Conservation (phyloP, 2,797 vertebrate species). For the Myripristis murdjan region DNA sequence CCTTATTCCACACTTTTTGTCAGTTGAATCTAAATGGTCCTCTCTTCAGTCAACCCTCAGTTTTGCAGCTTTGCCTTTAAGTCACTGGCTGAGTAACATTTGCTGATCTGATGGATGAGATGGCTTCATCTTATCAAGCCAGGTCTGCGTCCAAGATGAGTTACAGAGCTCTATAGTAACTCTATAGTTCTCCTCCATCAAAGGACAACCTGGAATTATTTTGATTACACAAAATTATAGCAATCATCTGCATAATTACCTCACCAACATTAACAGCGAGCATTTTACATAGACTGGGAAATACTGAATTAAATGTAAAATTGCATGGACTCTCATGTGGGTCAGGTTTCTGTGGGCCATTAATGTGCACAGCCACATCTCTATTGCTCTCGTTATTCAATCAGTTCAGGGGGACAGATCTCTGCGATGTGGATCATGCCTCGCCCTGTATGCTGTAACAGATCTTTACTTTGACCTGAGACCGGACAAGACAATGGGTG, state of each 20-base stretch:
- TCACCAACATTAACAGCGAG: constrained; percentile 14
- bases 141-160: too few relatives aligned
- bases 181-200: constrained; percentile 27
- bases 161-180: neutral
- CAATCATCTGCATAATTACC: constrained; percentile 27
- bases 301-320: constrained; percentile 3
- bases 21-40: too few relatives aligned
- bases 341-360: constrained; percentile 5
- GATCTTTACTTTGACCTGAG: constrained; percentile 4
- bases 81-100: too few relatives aligned
- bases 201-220: constrained; percentile 24
- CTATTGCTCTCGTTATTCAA: constrained; percentile 3
- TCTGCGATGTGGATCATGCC: neutral
- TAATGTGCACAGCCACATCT: neutral
- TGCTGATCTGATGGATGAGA: neutral
- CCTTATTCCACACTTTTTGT: too few relatives aligned
- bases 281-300: neutral
- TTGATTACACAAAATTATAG: constrained; percentile 46
- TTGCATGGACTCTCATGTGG: neutral
- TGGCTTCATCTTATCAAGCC: neutral
- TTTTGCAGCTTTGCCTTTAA: too few relatives aligned
- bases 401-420: neutral
- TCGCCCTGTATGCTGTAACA: constrained; percentile 9
- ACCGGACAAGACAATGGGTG: constrained; percentile 3
- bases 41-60: too few relatives aligned